Percentiles rank a stretch among this genome's conserved stretches.
phyloP scores from a whole-genome alignment of 2,888 invertebrate genomes.

The Trichopoda pennipes region DNA sequence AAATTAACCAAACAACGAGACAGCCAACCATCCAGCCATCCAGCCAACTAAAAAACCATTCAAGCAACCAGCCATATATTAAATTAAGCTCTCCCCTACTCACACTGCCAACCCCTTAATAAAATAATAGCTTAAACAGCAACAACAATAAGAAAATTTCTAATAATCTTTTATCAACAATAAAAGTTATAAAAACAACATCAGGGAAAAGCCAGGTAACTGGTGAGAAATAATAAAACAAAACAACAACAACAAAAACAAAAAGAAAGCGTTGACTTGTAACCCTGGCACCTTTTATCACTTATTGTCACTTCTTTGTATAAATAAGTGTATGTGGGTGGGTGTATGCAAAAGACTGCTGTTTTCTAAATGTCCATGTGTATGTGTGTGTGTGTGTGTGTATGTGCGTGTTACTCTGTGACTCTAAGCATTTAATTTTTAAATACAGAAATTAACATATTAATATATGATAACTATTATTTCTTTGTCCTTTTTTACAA shows the following conservation, averaged over 20 bases:
- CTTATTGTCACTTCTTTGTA: conserved; percentile 52
- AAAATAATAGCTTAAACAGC: conserved; percentile 16
- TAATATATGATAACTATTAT: conserved; percentile 65
- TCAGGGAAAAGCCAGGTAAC: not conserved
- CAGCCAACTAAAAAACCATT: not conserved
- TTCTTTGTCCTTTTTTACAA: conserved; percentile 18
- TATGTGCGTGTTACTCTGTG: conserved; percentile 13
- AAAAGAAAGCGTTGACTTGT: conserved; percentile 77
- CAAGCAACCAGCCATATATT: not conserved
- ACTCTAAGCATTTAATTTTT: conserved; percentile 45
- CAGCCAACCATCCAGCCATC: conserved; percentile 13
- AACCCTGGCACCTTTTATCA: conserved; percentile 75
- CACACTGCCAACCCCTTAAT: conserved; percentile 8
- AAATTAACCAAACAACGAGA: conserved; percentile 59
- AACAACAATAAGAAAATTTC: conserved; percentile 28
- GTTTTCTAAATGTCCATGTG: not conserved
- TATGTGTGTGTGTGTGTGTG: not conserved
- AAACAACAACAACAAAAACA: conserved; percentile 41
- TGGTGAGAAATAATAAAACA: not conserved
- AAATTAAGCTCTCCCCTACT: not conserved
- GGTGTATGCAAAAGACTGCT: not conserved
- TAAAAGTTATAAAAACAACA: conserved; percentile 21
- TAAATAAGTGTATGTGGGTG: not conserved
- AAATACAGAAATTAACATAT: conserved; percentile 67
- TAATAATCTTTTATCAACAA: conserved; percentile 53